These are phyloP conservation scores for Heliconius hermathena DNA, from an alignment of 1,140 invertebrate species.

Conservation along the genomic window DNA sequence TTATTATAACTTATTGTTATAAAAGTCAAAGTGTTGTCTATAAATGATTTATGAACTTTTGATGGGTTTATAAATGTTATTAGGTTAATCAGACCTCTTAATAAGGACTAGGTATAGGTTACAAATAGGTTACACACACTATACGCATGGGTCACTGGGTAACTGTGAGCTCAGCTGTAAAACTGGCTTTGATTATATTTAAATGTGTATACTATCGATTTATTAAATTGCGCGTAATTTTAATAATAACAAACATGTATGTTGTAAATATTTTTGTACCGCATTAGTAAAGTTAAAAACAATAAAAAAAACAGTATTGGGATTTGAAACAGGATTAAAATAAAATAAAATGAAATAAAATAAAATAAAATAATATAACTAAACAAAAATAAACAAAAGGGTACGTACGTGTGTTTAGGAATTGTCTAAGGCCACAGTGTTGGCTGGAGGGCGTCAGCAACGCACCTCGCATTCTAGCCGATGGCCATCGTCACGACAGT, in stretches of 20 bases:
- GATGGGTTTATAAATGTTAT: slow-evolving; percentile 30
- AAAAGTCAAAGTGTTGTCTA: slow-evolving; percentile 14
- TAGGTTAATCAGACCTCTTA: slow-evolving; percentile 26
- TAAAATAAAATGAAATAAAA: not conserved
- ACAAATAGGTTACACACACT: slow-evolving; percentile 42
- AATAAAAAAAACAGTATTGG: slow-evolving; percentile 6
- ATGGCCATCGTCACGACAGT: slow-evolving; percentile 80
- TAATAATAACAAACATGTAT: slow-evolving; percentile 5
- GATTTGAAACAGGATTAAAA: not conserved
- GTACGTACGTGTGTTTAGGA: slow-evolving; percentile 77
- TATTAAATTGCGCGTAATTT: slow-evolving; percentile 19
- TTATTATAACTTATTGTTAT: not conserved
- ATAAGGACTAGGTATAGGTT: slow-evolving; percentile 24
- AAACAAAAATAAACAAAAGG: slow-evolving; percentile 62
- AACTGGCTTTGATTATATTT: slow-evolving; percentile 34
- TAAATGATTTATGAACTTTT: slow-evolving; percentile 22
- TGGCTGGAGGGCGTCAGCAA: slow-evolving; percentile 79
- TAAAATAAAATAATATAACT: slow-evolving; percentile 19
- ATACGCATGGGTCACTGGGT: slow-evolving; percentile 42
- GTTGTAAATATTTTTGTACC: not conserved
- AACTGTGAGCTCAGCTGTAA: slow-evolving; percentile 38
- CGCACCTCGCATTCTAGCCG: slow-evolving; percentile 81
- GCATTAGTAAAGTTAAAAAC: not conserved
- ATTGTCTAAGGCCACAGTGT: slow-evolving; percentile 78
- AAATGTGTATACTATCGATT: slow-evolving; percentile 22